These are phyloP conservation scores for Altica lythri DNA, from an alignment of 2,888 invertebrate species.

Conservation along the genomic window DNA sequence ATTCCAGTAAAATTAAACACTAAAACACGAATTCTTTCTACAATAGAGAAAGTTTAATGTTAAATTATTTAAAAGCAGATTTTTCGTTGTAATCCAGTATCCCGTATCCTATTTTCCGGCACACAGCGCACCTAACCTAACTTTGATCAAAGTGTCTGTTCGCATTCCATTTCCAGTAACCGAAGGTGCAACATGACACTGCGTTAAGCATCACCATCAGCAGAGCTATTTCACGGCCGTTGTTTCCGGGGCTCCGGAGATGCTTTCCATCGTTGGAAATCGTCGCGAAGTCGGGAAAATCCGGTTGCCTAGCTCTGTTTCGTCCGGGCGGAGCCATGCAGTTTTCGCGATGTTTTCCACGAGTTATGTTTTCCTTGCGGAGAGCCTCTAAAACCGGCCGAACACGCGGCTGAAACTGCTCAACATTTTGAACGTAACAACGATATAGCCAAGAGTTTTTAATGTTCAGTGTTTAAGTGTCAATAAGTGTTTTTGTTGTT, in stretches of 20 bases:
- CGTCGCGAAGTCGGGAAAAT: slow-evolving; percentile 32
- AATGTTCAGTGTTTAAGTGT: slow-evolving; percentile 27
- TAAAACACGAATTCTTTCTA: no score
- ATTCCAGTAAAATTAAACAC: no score
- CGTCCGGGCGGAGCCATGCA: slow-evolving; percentile 56
- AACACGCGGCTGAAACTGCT: slow-evolving; percentile 45
- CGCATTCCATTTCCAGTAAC: slow-evolving; percentile 23
- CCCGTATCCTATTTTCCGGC: background rate
- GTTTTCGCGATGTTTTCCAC: slow-evolving; percentile 45
- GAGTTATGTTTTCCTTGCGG: slow-evolving; percentile 39
- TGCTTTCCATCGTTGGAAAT: slow-evolving; percentile 35
- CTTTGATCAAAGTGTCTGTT: slow-evolving; percentile 19
- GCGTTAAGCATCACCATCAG: slow-evolving; percentile 28
- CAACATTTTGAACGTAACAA: slow-evolving; percentile 37
- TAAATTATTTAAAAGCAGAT: no score
- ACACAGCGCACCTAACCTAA: slow-evolving; percentile 18
- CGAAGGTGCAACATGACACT: slow-evolving; percentile 33
- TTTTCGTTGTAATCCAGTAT: background rate
- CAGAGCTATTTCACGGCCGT: slow-evolving; percentile 42
- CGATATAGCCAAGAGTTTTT: slow-evolving; percentile 27
- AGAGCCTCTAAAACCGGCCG: background rate
- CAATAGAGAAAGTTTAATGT: no score
- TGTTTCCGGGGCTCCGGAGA: slow-evolving; percentile 43
- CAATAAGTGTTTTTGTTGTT: background rate
- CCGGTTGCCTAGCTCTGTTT: slow-evolving; percentile 42